These are phyloP conservation scores for Ophthalmolycus amberensis DNA, from an alignment of 2,113 vertebrate species.

Conservation along the genomic window DNA sequence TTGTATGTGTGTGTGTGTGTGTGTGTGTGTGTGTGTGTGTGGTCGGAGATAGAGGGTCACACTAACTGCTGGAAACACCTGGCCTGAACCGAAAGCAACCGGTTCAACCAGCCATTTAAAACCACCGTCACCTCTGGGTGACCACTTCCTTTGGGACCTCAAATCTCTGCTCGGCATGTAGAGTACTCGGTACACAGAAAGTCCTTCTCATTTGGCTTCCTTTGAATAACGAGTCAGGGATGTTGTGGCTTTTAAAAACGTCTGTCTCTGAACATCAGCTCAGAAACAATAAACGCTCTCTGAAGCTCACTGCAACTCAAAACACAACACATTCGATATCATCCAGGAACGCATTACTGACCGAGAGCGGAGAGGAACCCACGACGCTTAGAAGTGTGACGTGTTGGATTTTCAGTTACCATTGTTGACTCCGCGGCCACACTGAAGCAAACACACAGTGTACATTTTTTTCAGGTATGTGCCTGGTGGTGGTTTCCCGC, in stretches of 20 bases:
- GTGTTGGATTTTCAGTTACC: neutral
- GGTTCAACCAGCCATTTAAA: slow-evolving; percentile 16
- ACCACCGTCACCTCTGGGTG: slow-evolving; percentile 8
- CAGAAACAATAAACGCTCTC: neutral
- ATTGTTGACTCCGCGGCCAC: neutral
- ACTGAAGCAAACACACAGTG: neutral
- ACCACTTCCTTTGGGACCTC: slow-evolving; percentile 47
- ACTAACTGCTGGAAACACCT: slow-evolving; percentile 47
- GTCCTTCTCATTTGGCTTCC: slow-evolving; percentile 18
- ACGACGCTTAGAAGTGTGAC: neutral
- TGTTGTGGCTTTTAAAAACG: slow-evolving; percentile 3
- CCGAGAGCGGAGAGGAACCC: neutral
- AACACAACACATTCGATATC: no score
- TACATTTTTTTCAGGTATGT: slow-evolving; percentile 16
- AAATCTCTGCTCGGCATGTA: slow-evolving; percentile 4
- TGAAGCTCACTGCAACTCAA: neutral
- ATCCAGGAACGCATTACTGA: neutral
- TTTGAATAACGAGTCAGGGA: slow-evolving; percentile 9
- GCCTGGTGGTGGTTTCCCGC: slow-evolving; percentile 50
- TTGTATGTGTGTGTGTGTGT: no score
- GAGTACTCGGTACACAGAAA: neutral
- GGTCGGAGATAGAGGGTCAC: neutral
- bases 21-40: neutral
- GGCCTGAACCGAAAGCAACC: slow-evolving; percentile 1
- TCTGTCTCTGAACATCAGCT: neutral